Evolutionary conservation across 2,113 vertebrate species (phyloP).

Genomic region (Arenaria interpres): DNA sequence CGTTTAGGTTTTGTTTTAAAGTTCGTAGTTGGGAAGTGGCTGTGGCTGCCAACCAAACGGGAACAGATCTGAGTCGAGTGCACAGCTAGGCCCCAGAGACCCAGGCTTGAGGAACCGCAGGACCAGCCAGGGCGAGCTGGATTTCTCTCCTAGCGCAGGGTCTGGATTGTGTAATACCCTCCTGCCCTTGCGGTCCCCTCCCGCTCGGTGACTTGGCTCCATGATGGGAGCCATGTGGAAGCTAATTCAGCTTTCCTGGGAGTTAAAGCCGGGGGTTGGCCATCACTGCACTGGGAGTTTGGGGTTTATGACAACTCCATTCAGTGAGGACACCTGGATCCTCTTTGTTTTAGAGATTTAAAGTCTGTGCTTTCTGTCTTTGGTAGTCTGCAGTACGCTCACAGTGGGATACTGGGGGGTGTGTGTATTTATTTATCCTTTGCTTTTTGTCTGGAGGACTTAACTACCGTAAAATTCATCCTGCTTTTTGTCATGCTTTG

Average conservation of each 20-base stretch:
- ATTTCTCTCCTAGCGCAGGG: not conserved
- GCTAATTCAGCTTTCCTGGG: not conserved
- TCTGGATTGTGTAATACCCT: not conserved
- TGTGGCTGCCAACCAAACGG: accelerated
- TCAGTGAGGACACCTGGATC: not conserved
- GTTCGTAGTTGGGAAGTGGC: not conserved
- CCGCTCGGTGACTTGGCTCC: not conserved
- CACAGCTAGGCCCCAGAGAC: not conserved
- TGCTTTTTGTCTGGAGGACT: not conserved
- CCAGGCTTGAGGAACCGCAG: not conserved
- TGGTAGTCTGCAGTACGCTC: not conserved
- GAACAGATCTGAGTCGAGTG: accelerated
- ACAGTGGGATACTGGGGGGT: not conserved
- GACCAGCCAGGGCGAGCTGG: accelerated
- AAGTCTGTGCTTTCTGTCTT: not conserved
- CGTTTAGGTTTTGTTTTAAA: not conserved
- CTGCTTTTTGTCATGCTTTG: not conserved
- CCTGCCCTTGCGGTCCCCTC: accelerated
- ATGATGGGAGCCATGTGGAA: not conserved
- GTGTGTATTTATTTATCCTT: not conserved
- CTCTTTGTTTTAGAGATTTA: not conserved
- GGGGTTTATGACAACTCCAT: accelerated
- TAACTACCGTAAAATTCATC: not conserved
- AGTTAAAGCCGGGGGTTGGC: not conserved
- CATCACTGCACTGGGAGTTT: not conserved